phyloP scores from a whole-genome alignment of 2,888 invertebrate species.

The Acrobasis repandana region DNA sequence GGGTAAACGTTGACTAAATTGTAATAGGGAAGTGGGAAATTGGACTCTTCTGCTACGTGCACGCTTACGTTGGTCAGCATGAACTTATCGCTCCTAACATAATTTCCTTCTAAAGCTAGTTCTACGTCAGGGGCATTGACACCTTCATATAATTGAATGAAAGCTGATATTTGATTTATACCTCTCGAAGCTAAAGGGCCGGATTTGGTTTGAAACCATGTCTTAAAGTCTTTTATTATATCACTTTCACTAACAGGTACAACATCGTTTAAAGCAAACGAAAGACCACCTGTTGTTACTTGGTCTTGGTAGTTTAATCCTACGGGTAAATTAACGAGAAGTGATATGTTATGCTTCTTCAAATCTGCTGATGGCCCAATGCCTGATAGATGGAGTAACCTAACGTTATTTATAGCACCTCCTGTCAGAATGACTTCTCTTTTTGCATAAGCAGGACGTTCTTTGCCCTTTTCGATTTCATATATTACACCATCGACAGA shows the following conservation, averaged over 20 bases:
- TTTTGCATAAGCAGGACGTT: slow-evolving; percentile 66
- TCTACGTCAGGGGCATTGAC: slow-evolving; percentile 73
- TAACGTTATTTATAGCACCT: slow-evolving; percentile 76
- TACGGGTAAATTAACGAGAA: slow-evolving; percentile 63
- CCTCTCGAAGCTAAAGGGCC: slow-evolving; percentile 73
- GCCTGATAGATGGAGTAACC: slow-evolving; percentile 69
- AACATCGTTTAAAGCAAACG: slow-evolving; percentile 65
- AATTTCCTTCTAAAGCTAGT: slow-evolving; percentile 70
- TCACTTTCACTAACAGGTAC: slow-evolving; percentile 58
- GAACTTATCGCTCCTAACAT: slow-evolving; percentile 74
- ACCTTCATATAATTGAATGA: slow-evolving; percentile 71
- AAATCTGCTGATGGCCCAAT: slow-evolving; percentile 67
- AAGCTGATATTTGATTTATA: slow-evolving; percentile 74
- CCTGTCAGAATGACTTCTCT: slow-evolving; percentile 69
- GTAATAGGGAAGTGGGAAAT: slow-evolving; percentile 69
- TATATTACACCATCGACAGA: slow-evolving; percentile 68
- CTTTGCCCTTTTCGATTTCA: slow-evolving; percentile 70
- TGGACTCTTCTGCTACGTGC: slow-evolving; percentile 65
- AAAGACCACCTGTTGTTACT: slow-evolving; percentile 70
- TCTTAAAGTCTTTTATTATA: slow-evolving; percentile 70
- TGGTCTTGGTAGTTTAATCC: slow-evolving; percentile 76
- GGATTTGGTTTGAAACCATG: slow-evolving; percentile 68
- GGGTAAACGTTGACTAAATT: slow-evolving; percentile 73
- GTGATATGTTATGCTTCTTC: slow-evolving; percentile 63
- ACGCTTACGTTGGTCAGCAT: slow-evolving; percentile 73